Conservation (phyloP, 1,140 invertebrate genomes). For the Eubasilissa regina region DNA sequence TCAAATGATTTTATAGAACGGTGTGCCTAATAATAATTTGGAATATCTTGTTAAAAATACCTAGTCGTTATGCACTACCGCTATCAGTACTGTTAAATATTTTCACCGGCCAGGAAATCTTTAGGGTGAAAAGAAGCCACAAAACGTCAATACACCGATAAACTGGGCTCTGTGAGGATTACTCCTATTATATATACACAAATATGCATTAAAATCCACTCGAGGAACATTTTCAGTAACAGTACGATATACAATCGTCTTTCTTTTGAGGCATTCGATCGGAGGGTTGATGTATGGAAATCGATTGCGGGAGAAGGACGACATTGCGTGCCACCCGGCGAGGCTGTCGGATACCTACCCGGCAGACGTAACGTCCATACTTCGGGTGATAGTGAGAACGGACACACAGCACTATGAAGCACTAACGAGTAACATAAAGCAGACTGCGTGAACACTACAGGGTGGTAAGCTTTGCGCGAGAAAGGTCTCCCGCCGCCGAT, state of each 20-base stretch:
- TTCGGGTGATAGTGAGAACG: no score
- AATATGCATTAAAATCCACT: conserved; percentile 20
- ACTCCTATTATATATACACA: conserved; percentile 6
- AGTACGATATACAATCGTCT: neutral
- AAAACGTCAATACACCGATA: conserved; percentile 9
- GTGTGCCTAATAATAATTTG: no score
- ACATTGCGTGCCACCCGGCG: no score
- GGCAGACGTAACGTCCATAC: neutral
- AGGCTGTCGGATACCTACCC: neutral
- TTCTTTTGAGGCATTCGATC: conserved; percentile 11
- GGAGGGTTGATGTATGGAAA: conserved; percentile 9
- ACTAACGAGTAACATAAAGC: conserved; percentile 28
- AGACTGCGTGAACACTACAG: conserved; percentile 9
- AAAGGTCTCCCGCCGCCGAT: conserved; percentile 7
- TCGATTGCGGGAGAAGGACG: neutral
- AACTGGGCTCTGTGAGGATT: conserved; percentile 8
- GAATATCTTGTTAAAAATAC: no score
- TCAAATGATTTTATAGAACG: no score
- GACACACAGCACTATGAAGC: conserved; percentile 31
- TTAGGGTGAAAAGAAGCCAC: conserved; percentile 16
- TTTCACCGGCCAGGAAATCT: neutral
- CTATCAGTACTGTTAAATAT: no score
- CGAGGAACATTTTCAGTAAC: conserved; percentile 5
- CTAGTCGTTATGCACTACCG: no score
- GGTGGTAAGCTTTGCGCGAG: conserved; percentile 6